Percentiles rank a stretch among this genome's conserved stretches.
These are phyloP conservation scores for Platysternon megacephalum DNA, from an alignment of 2,113 vertebrate genomes.

Conservation along the genomic window DNA sequence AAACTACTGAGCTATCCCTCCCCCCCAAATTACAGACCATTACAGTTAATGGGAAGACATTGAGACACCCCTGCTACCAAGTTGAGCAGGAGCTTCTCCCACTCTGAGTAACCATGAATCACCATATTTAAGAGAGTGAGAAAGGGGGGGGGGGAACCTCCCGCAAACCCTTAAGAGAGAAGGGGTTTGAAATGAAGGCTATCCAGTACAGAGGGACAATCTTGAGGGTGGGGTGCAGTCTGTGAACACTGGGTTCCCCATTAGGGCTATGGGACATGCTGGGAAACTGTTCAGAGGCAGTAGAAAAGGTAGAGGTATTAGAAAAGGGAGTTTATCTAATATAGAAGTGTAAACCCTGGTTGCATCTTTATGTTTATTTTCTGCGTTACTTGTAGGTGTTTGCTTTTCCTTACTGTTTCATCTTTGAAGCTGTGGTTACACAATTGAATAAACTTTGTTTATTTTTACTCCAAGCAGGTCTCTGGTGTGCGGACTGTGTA, in stretches of 20 bases:
- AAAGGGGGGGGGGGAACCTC: no score
- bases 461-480: no score
- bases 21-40: no score
- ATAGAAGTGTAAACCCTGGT: no score
- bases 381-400: no score
- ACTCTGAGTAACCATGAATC: neutral
- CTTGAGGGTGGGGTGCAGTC: neutral
- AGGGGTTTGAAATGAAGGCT: neutral
- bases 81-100: neutral
- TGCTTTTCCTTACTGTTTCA: no score
- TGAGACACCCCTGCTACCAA: neutral
- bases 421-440: no score
- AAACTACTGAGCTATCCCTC: no score
- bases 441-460: no score
- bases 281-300: neutral
- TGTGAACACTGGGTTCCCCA: neutral
- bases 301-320: neutral
- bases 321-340: no score
- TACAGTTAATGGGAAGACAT: neutral
- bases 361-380: no score
- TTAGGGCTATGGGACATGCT: neutral
- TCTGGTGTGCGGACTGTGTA: no score
- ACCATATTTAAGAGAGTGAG: neutral
- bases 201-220: neutral
- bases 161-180: neutral